These are phyloP conservation scores for Herminia tarsipennalis DNA, from an alignment of 2,888 invertebrate genomes.

Conservation along the genomic window DNA sequence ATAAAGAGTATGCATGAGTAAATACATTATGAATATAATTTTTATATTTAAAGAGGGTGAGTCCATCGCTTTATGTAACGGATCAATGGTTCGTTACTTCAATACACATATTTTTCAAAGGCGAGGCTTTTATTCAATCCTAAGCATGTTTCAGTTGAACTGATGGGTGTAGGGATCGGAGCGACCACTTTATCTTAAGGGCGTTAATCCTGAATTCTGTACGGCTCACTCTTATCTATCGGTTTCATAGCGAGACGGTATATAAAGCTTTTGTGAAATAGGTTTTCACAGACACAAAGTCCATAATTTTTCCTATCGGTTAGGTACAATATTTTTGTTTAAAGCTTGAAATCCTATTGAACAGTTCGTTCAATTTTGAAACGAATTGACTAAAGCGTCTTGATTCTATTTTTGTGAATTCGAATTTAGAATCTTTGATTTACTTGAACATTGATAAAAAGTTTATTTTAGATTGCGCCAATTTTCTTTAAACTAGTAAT, in stretches of 20 bases:
- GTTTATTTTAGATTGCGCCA: too few species aligned
- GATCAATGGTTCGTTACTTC: conserved; percentile 45
- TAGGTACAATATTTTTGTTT: conserved; percentile 19
- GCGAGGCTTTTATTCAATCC: conserved; percentile 49
- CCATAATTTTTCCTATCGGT: conserved; percentile 25
- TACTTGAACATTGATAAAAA: too few species aligned
- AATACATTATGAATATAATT: conserved; percentile 43
- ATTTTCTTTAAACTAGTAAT: too few species aligned
- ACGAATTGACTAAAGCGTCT: too few species aligned
- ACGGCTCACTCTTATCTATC: conserved; percentile 47
- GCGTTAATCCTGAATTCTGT: conserved; percentile 55
- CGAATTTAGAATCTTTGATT: too few species aligned
- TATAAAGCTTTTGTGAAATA: conserved; percentile 30
- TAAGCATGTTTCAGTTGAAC: conserved; percentile 49
- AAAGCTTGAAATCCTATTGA: too few species aligned
- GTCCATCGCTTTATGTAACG: conserved; percentile 42
- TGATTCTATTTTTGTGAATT: too few species aligned
- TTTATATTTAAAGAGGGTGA: conserved; percentile 31
- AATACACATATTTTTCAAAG: conserved; percentile 48
- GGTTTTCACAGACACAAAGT: conserved; percentile 29
- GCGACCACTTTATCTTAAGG: conserved; percentile 53
- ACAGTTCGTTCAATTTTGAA: too few species aligned
- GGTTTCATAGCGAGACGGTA: conserved; percentile 34
- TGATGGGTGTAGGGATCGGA: conserved; percentile 48
- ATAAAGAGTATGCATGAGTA: conserved; percentile 24